Evolutionary conservation across 2,888 invertebrate species (phyloP).

Genomic region (Hololepta plana): DNA sequence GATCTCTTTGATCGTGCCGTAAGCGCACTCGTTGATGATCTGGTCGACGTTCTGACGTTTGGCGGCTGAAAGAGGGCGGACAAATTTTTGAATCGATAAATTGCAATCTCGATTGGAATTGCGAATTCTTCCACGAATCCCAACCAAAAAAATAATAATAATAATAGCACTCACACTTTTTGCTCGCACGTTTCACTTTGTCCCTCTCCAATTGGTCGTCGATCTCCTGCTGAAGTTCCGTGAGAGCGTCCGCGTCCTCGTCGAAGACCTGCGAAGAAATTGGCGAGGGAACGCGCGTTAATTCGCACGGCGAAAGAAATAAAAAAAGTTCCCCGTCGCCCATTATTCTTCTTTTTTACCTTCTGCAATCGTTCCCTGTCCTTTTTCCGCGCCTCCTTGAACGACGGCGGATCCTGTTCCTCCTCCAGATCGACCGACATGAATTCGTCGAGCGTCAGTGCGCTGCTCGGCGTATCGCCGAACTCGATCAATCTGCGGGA

Average conservation of each 20-base stretch:
- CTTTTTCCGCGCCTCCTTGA: slow-evolving; percentile 75
- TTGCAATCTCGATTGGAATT: slow-evolving; percentile 1
- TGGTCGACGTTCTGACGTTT: too few relatives aligned
- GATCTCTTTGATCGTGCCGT: too few relatives aligned
- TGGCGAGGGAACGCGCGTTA: background rate
- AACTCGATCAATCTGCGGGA: slow-evolving; percentile 66
- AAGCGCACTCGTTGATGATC: too few relatives aligned
- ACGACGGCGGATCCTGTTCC: slow-evolving; percentile 91
- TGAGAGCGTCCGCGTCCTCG: slow-evolving; percentile 45
- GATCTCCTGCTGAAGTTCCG: slow-evolving; percentile 70
- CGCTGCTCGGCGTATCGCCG: slow-evolving; percentile 90
- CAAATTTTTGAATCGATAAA: background rate
- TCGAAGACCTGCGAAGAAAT: slow-evolving; percentile 24
- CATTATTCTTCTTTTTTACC: too few relatives aligned
- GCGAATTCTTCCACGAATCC: background rate
- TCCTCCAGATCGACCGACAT: slow-evolving; percentile 92
- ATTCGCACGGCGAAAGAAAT: slow-evolving; percentile 2
- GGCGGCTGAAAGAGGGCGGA: background rate
- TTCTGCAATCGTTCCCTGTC: slow-evolving; percentile 72
- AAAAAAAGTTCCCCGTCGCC: background rate
- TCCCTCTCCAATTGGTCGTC: slow-evolving; percentile 62
- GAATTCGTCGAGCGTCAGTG: slow-evolving; percentile 89
- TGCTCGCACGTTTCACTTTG: slow-evolving; percentile 22
- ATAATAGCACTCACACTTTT: slow-evolving; percentile 3
- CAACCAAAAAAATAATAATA: slow-evolving; percentile 1